Percentiles rank a stretch among this genome's conserved stretches.
phyloP scores from a whole-genome alignment of 2,113 vertebrate species.

The Sigmodon hispidus region DNA sequence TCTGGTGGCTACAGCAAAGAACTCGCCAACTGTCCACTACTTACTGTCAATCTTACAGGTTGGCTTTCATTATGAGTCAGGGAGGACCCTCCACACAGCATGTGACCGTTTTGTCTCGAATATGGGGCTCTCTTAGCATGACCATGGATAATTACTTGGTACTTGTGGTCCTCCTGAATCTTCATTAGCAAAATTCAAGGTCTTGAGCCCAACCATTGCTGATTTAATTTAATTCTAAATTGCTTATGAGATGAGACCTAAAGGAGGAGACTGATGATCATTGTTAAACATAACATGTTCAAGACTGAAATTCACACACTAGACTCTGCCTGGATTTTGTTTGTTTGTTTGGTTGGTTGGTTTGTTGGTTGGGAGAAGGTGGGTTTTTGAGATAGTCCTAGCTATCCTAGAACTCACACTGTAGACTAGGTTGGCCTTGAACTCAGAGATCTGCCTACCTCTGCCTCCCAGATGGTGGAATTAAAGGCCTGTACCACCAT shows the following conservation, averaged over 20 bases:
- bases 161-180: constrained; percentile 5
- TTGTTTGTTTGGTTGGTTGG: too few relatives aligned
- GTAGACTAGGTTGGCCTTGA: not conserved
- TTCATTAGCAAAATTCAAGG: constrained; percentile 36
- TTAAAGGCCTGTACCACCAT: not conserved
- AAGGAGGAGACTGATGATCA: constrained; percentile 46
- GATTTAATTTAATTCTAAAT: constrained; percentile 85
- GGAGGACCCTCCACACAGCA: not conserved
- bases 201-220: not conserved
- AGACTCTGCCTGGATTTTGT: constrained; percentile 28
- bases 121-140: not conserved
- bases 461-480: not conserved
- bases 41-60: not conserved
- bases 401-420: not conserved
- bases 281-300: constrained; percentile 71
- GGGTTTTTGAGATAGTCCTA: not conserved
- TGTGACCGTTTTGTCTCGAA: not conserved
- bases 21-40: not conserved
- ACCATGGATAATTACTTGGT: not conserved
- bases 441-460: not conserved
- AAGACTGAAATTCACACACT: constrained; percentile 59
- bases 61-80: constrained; percentile 22
- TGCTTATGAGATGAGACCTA: constrained; percentile 84
- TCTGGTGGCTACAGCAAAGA: not conserved
- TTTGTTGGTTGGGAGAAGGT: too few relatives aligned